Base-by-base conservation (phyloP, 2,797 vertebrate genomes). In the Merluccius polli region DNA sequence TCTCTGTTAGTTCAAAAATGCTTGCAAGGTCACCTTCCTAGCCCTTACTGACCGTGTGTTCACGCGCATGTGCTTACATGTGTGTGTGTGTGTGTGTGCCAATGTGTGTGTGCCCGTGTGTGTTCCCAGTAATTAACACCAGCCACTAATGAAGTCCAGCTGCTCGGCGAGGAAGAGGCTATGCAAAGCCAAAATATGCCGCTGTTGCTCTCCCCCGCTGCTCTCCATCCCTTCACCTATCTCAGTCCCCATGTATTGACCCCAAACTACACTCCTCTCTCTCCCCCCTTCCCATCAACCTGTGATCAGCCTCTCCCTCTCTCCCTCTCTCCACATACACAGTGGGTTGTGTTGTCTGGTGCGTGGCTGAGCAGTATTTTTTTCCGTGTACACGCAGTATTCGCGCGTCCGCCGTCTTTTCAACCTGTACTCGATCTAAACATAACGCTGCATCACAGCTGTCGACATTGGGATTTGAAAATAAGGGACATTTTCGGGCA, bases 121-220 rank as follows among this genome's bases (percentile, higher is more conserved):
- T 77, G 83, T 94, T 95, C 87, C 81, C 91, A 92, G 95, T 95
- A 95, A 96, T 97, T 98, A 98, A 97, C 96, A 96, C 95, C 94
- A 94, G 91, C 87, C 90, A 93, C 95, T 97, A 98, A 98, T 96
- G 97, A 98, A 96, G 96, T 97, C 96, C 96, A 99, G 96, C 96
- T 98, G 95, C 95, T 95, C 92, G 2, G 84, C 93, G 79, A 90
- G 95, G 52, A 63, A 94, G 93, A 91, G 93, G 92, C 87, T 93
- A 95, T 91, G 88, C 73, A 33, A 89, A 95, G 95, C 95, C 96
- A 97, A 93, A 92, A 90, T 76, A 84, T 84, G 86, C 84, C 82
- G 75, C 86, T 65, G 68, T 36, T 35, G 15, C 87, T 85, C 89
- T 87, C 83, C 73, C 74, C 79, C 82, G 78, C 75, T 52, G 79